phyloP scores from a whole-genome alignment of 2,797 vertebrate species.

The Limnodromus scolopaceus region DNA sequence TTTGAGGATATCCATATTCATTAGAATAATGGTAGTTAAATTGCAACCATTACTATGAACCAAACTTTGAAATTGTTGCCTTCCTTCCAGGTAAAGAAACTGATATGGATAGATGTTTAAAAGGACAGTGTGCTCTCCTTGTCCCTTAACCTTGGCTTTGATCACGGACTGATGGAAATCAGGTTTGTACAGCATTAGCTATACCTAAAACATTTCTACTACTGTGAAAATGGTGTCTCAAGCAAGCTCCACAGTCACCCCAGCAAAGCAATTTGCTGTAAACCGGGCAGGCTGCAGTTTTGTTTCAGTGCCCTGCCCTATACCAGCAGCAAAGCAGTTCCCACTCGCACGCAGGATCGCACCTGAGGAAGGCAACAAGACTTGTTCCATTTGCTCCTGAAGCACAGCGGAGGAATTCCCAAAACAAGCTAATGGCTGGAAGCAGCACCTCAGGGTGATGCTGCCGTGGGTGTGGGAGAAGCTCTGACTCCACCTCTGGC shows the following conservation, averaged over 20 bases:
- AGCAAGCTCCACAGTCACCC: not conserved
- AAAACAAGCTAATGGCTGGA: not conserved
- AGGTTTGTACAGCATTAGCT: not conserved
- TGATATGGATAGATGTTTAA: not conserved
- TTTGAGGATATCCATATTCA: not conserved
- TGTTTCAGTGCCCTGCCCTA: not conserved
- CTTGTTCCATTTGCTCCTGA: not conserved
- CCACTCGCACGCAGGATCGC: fast-evolving
- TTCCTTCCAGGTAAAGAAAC: not conserved
- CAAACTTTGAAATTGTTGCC: not conserved
- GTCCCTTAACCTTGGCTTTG: not conserved
- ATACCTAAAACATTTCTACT: not conserved
- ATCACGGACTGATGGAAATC: not conserved
- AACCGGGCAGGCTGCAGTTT: not conserved
- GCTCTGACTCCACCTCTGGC: not conserved
- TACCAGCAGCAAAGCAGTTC: not conserved
- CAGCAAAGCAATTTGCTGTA: not conserved
- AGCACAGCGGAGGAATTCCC: not conserved
- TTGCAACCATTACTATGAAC: not conserved
- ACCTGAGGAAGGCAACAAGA: fast-evolving
- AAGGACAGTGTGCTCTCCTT: not conserved
- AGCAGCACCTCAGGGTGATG: not conserved
- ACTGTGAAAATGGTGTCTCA: not conserved
- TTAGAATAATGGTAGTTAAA: not conserved
- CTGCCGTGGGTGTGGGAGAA: not conserved